These are phyloP conservation scores for Crossocerus cetratus DNA, from an alignment of 2,888 invertebrate genomes.

Conservation along the genomic window DNA sequence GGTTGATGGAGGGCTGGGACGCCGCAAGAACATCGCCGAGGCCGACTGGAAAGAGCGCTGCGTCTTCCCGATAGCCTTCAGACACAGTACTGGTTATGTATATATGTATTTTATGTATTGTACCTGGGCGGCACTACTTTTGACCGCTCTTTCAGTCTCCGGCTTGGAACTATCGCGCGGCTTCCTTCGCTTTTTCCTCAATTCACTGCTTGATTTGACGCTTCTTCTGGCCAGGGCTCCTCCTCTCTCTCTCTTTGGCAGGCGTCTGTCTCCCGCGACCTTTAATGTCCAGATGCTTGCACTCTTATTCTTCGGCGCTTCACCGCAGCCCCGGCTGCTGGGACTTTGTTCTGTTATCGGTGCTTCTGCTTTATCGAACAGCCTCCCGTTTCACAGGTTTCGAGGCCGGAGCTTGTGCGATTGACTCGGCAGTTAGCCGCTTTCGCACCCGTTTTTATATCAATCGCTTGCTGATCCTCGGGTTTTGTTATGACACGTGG, in stretches of 20 bases:
- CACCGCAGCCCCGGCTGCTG: background rate
- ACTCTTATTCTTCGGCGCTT: background rate
- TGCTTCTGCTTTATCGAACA: slow-evolving; percentile 1
- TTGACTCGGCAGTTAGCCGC: too few relatives aligned
- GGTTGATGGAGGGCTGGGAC: slow-evolving; percentile 26
- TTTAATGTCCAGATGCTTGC: background rate
- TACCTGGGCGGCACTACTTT: slow-evolving; percentile 14
- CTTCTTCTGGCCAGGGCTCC: slow-evolving; percentile 1
- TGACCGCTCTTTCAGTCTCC: slow-evolving; percentile 29
- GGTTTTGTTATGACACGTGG: too few relatives aligned
- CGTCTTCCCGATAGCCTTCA: slow-evolving; percentile 36
- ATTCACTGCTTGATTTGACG: slow-evolving; percentile 19
- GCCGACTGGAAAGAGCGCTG: slow-evolving; percentile 13
- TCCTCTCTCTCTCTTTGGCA: background rate
- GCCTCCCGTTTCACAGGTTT: too few relatives aligned
- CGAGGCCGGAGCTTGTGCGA: too few relatives aligned
- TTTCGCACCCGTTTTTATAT: too few relatives aligned
- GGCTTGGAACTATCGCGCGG: slow-evolving; percentile 14
- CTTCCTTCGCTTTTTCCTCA: slow-evolving; percentile 2
- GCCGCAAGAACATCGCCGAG: slow-evolving; percentile 5
- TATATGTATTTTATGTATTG: too few relatives aligned
- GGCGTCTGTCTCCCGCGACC: background rate
- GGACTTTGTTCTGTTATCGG: slow-evolving; percentile 1
- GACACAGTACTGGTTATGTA: slow-evolving; percentile 22
- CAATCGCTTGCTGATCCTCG: too few relatives aligned